Evolutionary conservation across 23 tunicate genomes (phyloP).

Genomic region (Clavelina lepadiformis): DNA sequence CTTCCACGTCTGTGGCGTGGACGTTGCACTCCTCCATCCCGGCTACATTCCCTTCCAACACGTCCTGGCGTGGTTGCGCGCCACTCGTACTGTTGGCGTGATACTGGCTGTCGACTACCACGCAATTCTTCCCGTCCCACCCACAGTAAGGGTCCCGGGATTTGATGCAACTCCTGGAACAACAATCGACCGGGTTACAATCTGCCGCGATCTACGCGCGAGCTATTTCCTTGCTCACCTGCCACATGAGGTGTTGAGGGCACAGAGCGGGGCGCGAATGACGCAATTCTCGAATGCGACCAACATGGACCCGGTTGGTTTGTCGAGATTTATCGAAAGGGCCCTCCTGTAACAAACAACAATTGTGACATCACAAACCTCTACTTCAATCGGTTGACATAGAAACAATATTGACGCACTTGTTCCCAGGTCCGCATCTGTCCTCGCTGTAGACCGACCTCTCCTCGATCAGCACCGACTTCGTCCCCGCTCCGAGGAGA

Average conservation of each 20-base stretch:
- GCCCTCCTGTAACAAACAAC: too few relatives aligned
- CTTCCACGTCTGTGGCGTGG: too few relatives aligned
- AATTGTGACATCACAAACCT: too few relatives aligned
- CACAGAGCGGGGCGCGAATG: slow-evolving; percentile 50
- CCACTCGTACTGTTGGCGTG: background rate
- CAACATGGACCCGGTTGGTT: slow-evolving; percentile 30
- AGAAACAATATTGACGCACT: background rate
- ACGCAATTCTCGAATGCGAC: slow-evolving; percentile 52
- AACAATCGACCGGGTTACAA: too few relatives aligned
- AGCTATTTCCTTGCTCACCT: background rate
- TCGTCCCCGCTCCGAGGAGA: background rate
- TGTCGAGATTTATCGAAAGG: too few relatives aligned
- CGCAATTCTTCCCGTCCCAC: slow-evolving; percentile 33
- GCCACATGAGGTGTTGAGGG: slow-evolving; percentile 8
- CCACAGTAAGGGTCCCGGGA: slow-evolving; percentile 69
- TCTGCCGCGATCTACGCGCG: too few relatives aligned
- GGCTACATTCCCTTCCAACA: background rate
- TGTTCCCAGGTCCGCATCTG: slow-evolving; percentile 51
- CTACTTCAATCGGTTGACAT: too few relatives aligned
- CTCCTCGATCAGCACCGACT: slow-evolving; percentile 31
- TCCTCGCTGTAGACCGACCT: slow-evolving; percentile 45
- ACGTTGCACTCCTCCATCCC: background rate
- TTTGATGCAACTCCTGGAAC: slow-evolving; percentile 31
- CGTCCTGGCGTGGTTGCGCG: background rate
- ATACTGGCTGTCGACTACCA: slow-evolving; percentile 3